Base-by-base conservation (phyloP, 2,888 invertebrate species). In the Sphaerophoria rueppellii region DNA sequence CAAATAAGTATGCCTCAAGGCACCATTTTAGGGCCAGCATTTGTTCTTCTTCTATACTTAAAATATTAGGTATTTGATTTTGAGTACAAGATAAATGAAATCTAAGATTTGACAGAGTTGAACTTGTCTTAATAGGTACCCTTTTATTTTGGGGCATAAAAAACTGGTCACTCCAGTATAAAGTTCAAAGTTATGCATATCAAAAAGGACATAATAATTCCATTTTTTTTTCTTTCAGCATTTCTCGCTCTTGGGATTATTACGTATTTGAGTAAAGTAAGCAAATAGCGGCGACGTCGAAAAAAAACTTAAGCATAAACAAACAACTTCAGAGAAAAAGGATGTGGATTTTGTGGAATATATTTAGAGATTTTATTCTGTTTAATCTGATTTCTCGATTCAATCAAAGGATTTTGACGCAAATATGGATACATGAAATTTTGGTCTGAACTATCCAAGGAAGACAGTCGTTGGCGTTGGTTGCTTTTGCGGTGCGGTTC, bases 311-410 rank as follows among this genome's bases (percentile, higher is more conserved):
- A 24, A n/a, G 6, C 34, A 63, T 34, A 40, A 61, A 35, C 48
- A 6, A 7, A 43, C 9, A 9, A 11, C 50, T 16, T 50, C 35
- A n/a, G 48, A 37, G 67, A 24, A 67, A 67, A 67, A 54, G 40
- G 67, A 67, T 67, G 67, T 67, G 40, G 54, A 67, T 67, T 40
- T 54, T 54, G 54, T 67, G 40, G 67, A 67, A 67, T 67, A n/a
- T 4, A 54, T 67, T 67, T 40, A 24, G 40, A 40, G 52, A 67
- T 54, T 67, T 54, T 34, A 50, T 67, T 67, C 54, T 43, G n/a
- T 52, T 12, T 9, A 43, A 65, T 65, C 46, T 63, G 46, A 37
- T 52, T 52, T 52, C 14, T 6, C 50, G 37, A 52, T 37, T 12
- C 24, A 1, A 52, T 67, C 37, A 52, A 67, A 67, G 24, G 24